A percentile compares a stretch with the other conserved stretches of the same genome.
phyloP scores from a whole-genome alignment of 2,888 invertebrate species.

The Laspeyria flexula region DNA sequence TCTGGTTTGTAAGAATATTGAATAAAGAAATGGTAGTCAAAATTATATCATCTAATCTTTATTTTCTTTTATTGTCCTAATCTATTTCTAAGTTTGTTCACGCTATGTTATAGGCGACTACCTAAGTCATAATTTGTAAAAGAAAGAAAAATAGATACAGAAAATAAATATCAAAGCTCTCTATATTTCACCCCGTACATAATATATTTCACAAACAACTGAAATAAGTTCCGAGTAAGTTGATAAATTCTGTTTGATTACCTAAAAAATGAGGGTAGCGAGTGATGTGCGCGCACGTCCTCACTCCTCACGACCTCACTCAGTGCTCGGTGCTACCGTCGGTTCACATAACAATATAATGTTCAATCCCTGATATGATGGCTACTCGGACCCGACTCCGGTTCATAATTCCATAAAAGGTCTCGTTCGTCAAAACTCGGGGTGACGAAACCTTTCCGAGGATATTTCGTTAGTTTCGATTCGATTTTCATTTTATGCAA shows the following conservation, averaged over 20 bases:
- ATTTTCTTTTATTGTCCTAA: too few species aligned
- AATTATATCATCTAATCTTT: too few species aligned
- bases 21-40: too few species aligned
- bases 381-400: constrained; percentile 29
- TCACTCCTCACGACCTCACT: neutral
- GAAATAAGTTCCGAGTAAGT: constrained; percentile 1
- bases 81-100: too few species aligned
- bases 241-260: constrained; percentile 9
- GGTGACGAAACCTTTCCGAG: constrained; percentile 47
- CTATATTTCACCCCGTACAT: neutral
- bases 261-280: constrained; percentile 10
- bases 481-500: constrained; percentile 84
- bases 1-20: too few species aligned
- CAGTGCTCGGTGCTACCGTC: neutral
- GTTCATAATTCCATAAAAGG: constrained; percentile 61
- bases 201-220: neutral
- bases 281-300: constrained; percentile 9
- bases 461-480: constrained; percentile 80
- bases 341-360: constrained; percentile 42
- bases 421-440: constrained; percentile 52
- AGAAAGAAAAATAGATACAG: neutral
- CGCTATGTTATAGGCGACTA: too few species aligned
- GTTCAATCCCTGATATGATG: constrained; percentile 28
- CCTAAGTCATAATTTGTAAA: too few species aligned
- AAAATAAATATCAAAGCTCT: neutral